A percentile compares a stretch with the other conserved stretches of the same genome.
These are phyloP conservation scores for Orgyia antiqua DNA, from an alignment of 2,888 invertebrate species.

Conservation along the genomic window DNA sequence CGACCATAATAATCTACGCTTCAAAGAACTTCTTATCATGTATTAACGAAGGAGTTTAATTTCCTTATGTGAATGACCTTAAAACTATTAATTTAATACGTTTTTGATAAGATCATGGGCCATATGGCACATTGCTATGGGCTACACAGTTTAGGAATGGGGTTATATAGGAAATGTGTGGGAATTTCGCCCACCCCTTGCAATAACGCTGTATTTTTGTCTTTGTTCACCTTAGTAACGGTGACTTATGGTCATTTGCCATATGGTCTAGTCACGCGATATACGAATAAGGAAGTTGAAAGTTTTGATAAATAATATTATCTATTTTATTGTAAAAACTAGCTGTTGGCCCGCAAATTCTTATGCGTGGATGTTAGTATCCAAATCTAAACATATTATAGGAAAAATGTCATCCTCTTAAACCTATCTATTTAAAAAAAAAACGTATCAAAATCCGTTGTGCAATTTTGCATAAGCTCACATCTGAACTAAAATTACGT, in stretches of 20 bases:
- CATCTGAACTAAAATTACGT: no score
- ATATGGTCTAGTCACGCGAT: slow-evolving; percentile 50
- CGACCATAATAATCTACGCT: neutral
- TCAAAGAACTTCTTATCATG: slow-evolving; percentile 4
- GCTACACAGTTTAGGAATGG: slow-evolving; percentile 10
- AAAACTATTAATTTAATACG: slow-evolving; percentile 37
- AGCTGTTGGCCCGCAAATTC: no score
- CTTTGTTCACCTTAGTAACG: slow-evolving; percentile 51
- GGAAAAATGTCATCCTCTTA: no score
- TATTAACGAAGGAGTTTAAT: slow-evolving; percentile 8
- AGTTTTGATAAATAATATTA: slow-evolving; percentile 11
- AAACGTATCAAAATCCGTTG: no score
- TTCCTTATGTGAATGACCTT: slow-evolving; percentile 18
- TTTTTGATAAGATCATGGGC: slow-evolving; percentile 39
- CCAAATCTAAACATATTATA: no score
- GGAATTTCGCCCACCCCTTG: slow-evolving; percentile 59
- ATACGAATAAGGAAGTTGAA: slow-evolving; percentile 12
- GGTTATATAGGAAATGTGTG: slow-evolving; percentile 63
- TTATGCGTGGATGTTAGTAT: no score
- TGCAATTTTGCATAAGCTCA: no score
- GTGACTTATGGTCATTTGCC: slow-evolving; percentile 70
- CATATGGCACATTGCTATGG: slow-evolving; percentile 40
- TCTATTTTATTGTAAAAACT: no score
- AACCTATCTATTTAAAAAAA: no score
- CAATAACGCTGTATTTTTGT: slow-evolving; percentile 46